A percentile compares a stretch with the other conserved stretches of the same genome.
phyloP scores from a whole-genome alignment of 2,888 invertebrate genomes.

The Philaethria dido region DNA sequence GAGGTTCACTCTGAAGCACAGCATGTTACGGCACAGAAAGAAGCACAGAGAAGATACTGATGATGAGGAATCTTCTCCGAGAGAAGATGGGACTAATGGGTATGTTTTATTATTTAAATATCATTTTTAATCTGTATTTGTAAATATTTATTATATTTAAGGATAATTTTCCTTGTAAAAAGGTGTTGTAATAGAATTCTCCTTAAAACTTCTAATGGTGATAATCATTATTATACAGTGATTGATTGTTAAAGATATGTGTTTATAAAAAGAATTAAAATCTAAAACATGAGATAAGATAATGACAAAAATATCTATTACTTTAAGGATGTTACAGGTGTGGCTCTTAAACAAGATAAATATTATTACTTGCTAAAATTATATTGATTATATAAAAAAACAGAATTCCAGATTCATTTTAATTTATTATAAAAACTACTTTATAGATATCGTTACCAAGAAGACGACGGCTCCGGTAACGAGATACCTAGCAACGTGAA shows the following conservation, averaged over 20 bases:
- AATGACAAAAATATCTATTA: neutral
- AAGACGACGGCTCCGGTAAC: constrained; percentile 74
- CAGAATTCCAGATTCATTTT: no score
- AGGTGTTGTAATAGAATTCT: no score
- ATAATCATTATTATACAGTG: neutral
- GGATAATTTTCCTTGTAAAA: no score
- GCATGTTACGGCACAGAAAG: constrained; percentile 96
- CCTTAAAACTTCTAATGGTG: neutral
- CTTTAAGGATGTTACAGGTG: neutral
- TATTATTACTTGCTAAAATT: neutral
- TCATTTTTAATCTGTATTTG: no score
- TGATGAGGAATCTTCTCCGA: constrained; percentile 78
- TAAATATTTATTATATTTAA: no score
- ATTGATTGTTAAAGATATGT: neutral
- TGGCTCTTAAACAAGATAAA: neutral
- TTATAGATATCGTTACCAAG: constrained; percentile 71
- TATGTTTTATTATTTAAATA: constrained; percentile 50
- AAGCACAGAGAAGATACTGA: constrained; percentile 88
- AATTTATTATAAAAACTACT: no score
- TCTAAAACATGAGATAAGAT: neutral
- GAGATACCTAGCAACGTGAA: constrained; percentile 80
- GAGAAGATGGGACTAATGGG: constrained; percentile 74
- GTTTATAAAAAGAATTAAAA: neutral
- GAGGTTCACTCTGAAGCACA: constrained; percentile 96
- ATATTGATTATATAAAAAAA: no score